Base-by-base conservation (phyloP, 1,140 invertebrate species). In the Forficula auricularia region DNA sequence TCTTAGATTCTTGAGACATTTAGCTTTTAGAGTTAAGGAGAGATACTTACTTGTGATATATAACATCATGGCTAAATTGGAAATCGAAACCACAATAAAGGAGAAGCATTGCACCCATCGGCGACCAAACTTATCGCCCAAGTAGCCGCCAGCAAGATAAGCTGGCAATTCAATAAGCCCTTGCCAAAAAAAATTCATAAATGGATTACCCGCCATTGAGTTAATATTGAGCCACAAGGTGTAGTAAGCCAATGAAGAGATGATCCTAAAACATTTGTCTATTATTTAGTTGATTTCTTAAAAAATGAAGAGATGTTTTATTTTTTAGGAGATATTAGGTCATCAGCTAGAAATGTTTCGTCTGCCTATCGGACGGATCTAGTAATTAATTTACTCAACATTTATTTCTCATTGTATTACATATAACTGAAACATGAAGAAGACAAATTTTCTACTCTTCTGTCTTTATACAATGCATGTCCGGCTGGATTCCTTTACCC, bases 151-250 rank as follows among this genome's bases (percentile, higher is more conserved):
- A 32, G 63, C 40, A 15, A 68, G 16, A 52, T 63, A 65, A 14
- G 61, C 63, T 2, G 75, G 74, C 8, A 77, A 57, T 54, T 79
- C 76, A 14, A 68, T 65, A 3, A 74, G 44, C 38, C 67, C 64
- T 51, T 77, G 68, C 48, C 70, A 63, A 42, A 74, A 65, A 56
- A 75, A 77, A 56, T 79, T 78, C 33, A 79, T 52, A 53, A 77
- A 79, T 15, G 75, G 73, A 58, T 77, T 77, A 33, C 73, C 75
- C 32, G 64, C 62, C 51, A 75, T 57, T 44, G 73, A 72, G 47
- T 66, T 70, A 2, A 72, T 66, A 50, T 73, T 75, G 27, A 78
- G 59, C 6, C 71, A 57, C 35, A 77, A 54, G 8, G 68, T 67
- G 44, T 71, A 70, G 56, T 77, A 77, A 38, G 68, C 66, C 45